phyloP scores from a whole-genome alignment of 2,888 invertebrate species.

The Caprella mutica region DNA sequence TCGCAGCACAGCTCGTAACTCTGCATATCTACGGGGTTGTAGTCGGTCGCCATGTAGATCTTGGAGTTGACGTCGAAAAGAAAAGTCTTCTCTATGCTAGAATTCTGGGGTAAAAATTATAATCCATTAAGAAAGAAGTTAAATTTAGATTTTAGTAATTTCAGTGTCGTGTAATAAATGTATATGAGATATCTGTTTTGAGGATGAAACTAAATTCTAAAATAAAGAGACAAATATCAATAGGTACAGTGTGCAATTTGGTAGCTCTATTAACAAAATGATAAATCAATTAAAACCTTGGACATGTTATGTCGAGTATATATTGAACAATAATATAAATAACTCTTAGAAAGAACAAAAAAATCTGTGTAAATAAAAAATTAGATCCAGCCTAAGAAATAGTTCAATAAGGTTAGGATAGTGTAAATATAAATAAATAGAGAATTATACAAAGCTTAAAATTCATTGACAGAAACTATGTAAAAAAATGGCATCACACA shows the following conservation, averaged over 20 bases:
- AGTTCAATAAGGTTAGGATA: no score
- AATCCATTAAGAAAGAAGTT: background rate
- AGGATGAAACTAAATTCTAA: no score
- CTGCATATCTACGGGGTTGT: constrained; percentile 98
- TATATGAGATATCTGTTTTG: no score
- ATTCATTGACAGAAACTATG: no score
- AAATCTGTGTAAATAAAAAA: background rate
- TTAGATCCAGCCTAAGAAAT: no score
- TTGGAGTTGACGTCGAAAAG: constrained; percentile 98
- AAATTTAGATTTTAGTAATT: background rate
- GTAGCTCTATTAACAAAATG: no score
- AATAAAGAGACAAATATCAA: no score
- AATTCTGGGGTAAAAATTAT: constrained; percentile 59
- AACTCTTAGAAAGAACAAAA: background rate
- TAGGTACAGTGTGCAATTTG: no score
- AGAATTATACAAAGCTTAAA: no score
- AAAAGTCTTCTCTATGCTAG: constrained; percentile 98
- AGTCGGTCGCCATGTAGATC: constrained; percentile 99
- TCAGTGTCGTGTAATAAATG: no score
- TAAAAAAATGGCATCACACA: no score
- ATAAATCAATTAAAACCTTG: background rate
- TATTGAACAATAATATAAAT: background rate
- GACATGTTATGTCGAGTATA: background rate
- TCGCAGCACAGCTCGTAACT: constrained; percentile 99
- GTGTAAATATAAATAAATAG: no score